Evolutionary conservation across 2,888 invertebrate species (phyloP), one percentile per base, ranked within the genome.

Genomic region (Lysandra coridon): DNA sequence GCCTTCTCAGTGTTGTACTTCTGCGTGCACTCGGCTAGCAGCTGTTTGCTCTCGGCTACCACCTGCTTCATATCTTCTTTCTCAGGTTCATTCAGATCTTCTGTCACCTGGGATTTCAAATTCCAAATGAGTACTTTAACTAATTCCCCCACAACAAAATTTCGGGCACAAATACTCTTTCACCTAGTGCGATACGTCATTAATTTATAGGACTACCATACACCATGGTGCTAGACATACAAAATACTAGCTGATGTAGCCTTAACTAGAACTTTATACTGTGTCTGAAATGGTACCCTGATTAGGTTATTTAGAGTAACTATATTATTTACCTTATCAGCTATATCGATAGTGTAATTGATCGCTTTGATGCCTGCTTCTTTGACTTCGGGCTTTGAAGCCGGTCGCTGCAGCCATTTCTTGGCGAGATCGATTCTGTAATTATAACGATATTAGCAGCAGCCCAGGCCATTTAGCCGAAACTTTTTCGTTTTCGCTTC

Each of bases 1-100:
- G 89, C 89, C 78, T 89, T 91, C 7, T 90, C 90, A 10, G 85
- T 86, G 62, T 92, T 88, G 75, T 91, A 90, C 73, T 88, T 90
- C 64, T 82, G 80, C 33, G 81, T 81, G 83, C 92, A 92, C 4
- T 89, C 89, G 0, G 81, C 80, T 0, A 91, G 83, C 5, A 93
- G 82, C 33, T 90, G 87, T 62, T 88, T 88, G 0, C 88, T 86
- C 81, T 93, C 92, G 0, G 80, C 78, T 23, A 90, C 84, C 10
- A 90, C 83, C 10, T 87, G 87, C 1, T 83, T 83, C 82, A 92
- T 85, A 17, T 92, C 92, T n/a, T 91, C 90, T 69, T 88, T 87
- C 2, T 93, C 93, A 3, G 79, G 78, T 0, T 85, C 90, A 2
- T 87, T 86, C 78, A 90, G 81, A 30, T 92, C 92, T 80, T 89